Conservation (phyloP, 1,140 invertebrate species). For the Danaus melanippus region DNA sequence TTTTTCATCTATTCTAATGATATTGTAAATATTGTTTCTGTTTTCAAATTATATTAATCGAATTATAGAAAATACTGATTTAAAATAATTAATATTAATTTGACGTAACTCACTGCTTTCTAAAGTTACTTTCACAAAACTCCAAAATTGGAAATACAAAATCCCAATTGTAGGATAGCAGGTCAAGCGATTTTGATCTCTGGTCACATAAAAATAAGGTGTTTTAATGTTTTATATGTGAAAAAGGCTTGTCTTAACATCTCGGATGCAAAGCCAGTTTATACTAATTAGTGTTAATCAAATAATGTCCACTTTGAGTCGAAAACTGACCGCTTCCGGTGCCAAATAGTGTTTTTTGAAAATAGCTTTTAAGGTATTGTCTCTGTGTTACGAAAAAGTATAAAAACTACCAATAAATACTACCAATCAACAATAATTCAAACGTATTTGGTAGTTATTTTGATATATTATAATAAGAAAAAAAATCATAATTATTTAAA, state of each 20-base stretch:
- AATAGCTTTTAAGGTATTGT: too few relatives aligned
- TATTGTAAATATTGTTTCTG: too few relatives aligned
- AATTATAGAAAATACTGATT: too few relatives aligned
- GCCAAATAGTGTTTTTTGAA: constrained; percentile 23
- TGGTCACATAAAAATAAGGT: constrained; percentile 15
- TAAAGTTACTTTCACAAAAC: constrained; percentile 47
- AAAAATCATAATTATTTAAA: too few relatives aligned
- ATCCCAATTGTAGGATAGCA: constrained; percentile 12
- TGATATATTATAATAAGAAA: too few relatives aligned
- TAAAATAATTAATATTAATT: neutral
- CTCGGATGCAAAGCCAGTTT: constrained; percentile 44
- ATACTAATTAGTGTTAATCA: constrained; percentile 69
- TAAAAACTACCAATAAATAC: too few relatives aligned
- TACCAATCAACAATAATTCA: too few relatives aligned
- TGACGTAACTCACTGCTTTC: constrained; percentile 17
- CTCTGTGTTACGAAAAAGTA: too few relatives aligned
- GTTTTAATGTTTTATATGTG: constrained; percentile 14
- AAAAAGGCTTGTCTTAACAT: constrained; percentile 28
- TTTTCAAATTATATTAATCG: too few relatives aligned
- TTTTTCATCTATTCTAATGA: too few relatives aligned
- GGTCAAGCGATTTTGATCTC: constrained; percentile 18
- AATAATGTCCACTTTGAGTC: constrained; percentile 56
- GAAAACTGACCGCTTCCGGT: constrained; percentile 40
- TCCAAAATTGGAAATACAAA: constrained; percentile 37
- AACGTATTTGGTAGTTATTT: too few relatives aligned